Conservation (phyloP, 2,888 invertebrate species). For the Lysandra bellargus region DNA sequence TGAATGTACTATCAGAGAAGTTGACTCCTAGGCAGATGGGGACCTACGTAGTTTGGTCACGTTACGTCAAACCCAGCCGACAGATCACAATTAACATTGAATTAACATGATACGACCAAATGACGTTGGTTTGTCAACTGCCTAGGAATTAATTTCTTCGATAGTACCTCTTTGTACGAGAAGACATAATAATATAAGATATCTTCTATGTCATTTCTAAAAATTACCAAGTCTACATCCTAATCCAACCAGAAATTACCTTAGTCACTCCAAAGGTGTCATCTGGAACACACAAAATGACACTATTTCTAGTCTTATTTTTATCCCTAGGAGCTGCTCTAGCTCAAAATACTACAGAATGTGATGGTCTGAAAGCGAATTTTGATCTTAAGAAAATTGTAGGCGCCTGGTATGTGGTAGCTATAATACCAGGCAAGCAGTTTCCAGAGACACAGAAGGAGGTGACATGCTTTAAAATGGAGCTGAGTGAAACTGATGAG, state of each 20-base stretch:
- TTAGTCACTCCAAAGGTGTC: neutral
- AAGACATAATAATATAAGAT: too few relatives aligned
- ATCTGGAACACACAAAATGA: constrained; percentile 43
- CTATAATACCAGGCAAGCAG: constrained; percentile 62
- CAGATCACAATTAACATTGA: too few relatives aligned
- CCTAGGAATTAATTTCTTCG: too few relatives aligned
- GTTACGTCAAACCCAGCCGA: too few relatives aligned
- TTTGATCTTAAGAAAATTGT: constrained; percentile 56
- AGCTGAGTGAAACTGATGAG: constrained; percentile 68
- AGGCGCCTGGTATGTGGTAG: constrained; percentile 66
- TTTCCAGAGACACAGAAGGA: constrained; percentile 56
- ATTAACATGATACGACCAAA: too few relatives aligned
- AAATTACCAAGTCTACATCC: neutral
- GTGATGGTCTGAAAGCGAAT: constrained; percentile 58
- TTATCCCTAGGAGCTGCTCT: constrained; percentile 38
- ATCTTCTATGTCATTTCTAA: neutral
- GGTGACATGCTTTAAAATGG: constrained; percentile 61
- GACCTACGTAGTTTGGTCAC: too few relatives aligned
- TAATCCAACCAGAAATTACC: neutral
- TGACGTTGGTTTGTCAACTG: too few relatives aligned
- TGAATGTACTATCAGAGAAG: too few relatives aligned
- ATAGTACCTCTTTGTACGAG: too few relatives aligned
- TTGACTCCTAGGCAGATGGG: too few relatives aligned
- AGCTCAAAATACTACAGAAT: constrained; percentile 48
- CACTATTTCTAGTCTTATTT: constrained; percentile 41